Base-by-base conservation (phyloP, 2,797 vertebrate genomes). In the Pogonophryne albipinna region DNA sequence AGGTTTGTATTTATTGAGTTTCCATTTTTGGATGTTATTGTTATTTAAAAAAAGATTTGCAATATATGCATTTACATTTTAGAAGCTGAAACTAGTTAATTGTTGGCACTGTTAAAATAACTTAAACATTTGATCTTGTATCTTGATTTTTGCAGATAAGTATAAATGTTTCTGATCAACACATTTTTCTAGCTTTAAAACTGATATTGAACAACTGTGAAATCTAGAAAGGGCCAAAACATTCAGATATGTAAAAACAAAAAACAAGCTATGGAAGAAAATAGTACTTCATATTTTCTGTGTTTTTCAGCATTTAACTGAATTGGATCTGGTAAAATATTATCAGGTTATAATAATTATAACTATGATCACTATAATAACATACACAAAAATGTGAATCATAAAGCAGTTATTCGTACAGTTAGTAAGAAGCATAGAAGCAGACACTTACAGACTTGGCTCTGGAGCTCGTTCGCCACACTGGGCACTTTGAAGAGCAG, bases 401-500 rank as follows among this genome's bases (percentile, higher is more conserved):
- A n/a, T 53, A 56, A 50, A 27, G 13, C 8, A 46, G 10, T 19
- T 3, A 59, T 53, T n/a, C 13, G 12, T 52, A 27, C 45, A 41
- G 3, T 58, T 4, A 46, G 10, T 27, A 14, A 45, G 10, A 44
- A 69, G 14, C 0, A 7, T 8, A 15, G 66, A 14, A 71, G n/a
- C 3, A 0, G 27, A 59, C 47, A 90, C 95, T 88, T 87, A 99
- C 98, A 96, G 3, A 99, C 97, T 98, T 99, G 97, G 86, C 96
- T 97, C 78, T 99, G 97, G 90, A 99, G 98, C 89, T 98, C 97
- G 84, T 94, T 96, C 2, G 97, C 96, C 76, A 99, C 96, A 5
- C 93, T 95, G 31, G 98, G 98, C 4, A 99, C 97, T 13, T 98
- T 99, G 94, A 97, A 98, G 50, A 99, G 97, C 76, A 99, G 95